Conservation (phyloP, 2,113 vertebrate species). For the Saccopteryx leptura region DNA sequence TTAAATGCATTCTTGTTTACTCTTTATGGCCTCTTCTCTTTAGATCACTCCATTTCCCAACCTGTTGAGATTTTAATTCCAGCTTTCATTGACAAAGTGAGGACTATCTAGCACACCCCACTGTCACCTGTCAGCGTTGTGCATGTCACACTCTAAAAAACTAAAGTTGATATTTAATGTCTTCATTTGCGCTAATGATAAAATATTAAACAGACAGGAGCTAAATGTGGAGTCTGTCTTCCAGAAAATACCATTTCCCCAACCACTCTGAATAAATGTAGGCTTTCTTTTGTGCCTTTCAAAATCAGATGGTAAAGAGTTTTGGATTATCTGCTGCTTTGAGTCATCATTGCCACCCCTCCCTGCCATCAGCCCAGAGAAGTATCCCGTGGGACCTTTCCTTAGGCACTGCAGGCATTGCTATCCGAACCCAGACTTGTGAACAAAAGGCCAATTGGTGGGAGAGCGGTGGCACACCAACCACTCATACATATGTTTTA, state of each 20-base stretch:
- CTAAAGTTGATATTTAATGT: not conserved
- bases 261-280: constrained; percentile 2
- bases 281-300: not conserved
- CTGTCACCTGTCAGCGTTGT: not conserved
- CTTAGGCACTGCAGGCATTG: not conserved
- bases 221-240: not conserved
- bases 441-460: not conserved
- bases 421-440: not conserved
- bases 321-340: not conserved
- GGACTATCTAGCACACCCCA: fast-evolving
- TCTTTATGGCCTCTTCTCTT: not conserved
- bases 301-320: not conserved
- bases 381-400: not conserved
- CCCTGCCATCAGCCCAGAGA: not conserved
- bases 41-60: not conserved
- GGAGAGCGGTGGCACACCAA: not conserved
- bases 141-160: not conserved
- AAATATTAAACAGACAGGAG: not conserved
- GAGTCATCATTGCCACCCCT: not conserved
- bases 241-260: not conserved
- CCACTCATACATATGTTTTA: not conserved
- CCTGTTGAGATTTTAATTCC: not conserved
- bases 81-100: not conserved
- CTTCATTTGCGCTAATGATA: constrained; percentile 20
- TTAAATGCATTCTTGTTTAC: not conserved